A percentile compares a stretch with the other conserved stretches of the same genome.
Evolutionary conservation across 2,888 invertebrate species (phyloP).

Genomic region (Acrobasis repandana): DNA sequence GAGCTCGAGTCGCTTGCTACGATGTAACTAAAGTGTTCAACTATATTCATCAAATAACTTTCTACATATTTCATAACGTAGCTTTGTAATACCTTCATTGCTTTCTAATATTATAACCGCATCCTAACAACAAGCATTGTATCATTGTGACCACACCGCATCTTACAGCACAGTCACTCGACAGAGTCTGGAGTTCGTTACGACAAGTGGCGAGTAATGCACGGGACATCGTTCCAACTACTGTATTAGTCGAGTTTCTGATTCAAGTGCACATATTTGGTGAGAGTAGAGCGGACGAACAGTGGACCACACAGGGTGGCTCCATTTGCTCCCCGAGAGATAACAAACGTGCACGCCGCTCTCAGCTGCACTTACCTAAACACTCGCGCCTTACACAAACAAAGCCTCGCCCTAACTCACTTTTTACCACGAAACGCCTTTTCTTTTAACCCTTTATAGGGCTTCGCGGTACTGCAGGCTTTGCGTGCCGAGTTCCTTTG

Average conservation of each 20-base stretch:
- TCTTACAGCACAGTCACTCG: slow-evolving; percentile 7
- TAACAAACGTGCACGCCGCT: slow-evolving; percentile 76
- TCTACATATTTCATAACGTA: background rate
- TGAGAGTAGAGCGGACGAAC: slow-evolving; percentile 64
- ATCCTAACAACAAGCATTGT: slow-evolving; percentile 11
- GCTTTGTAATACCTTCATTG: slow-evolving; percentile 8
- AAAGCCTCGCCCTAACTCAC: slow-evolving; percentile 74
- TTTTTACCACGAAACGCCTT: slow-evolving; percentile 77
- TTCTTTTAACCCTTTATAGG: slow-evolving; percentile 75
- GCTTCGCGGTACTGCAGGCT: slow-evolving; percentile 65
- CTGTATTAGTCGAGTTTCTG: slow-evolving; percentile 48
- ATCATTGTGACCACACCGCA: slow-evolving; percentile 5
- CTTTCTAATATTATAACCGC: slow-evolving; percentile 20
- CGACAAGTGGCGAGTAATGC: slow-evolving; percentile 33
- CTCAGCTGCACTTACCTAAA: slow-evolving; percentile 81
- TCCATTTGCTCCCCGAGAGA: slow-evolving; percentile 77
- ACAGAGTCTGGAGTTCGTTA: slow-evolving; percentile 17
- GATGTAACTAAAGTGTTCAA: background rate
- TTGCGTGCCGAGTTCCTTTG: slow-evolving; percentile 74
- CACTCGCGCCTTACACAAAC: slow-evolving; percentile 79
- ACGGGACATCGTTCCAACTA: slow-evolving; percentile 38
- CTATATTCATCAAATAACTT: slow-evolving; percentile 3
- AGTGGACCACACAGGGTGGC: slow-evolving; percentile 79
- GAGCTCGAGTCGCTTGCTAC: background rate
- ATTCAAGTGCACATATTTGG: slow-evolving; percentile 64